These are phyloP conservation scores for Gymnocypris eckloni DNA, from an alignment of 2,797 vertebrate species.

Conservation along the genomic window DNA sequence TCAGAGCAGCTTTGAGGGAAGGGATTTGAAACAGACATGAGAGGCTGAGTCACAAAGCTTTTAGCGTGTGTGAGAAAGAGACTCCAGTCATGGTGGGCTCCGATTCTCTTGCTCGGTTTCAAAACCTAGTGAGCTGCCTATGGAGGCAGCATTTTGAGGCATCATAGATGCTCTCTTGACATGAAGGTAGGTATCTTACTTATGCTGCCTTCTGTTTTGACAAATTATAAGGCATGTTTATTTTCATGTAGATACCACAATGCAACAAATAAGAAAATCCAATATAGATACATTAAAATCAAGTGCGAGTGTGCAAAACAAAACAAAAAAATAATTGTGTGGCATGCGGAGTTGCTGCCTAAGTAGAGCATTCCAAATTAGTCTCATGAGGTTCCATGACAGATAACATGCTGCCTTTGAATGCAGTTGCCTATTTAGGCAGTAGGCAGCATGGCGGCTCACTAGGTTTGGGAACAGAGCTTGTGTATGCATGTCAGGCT, in stretches of 20 bases:
- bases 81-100: constrained; percentile 38
- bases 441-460: constrained; percentile 1
- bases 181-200: background rate
- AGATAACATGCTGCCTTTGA: constrained; percentile 9
- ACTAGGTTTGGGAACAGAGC: constrained; percentile 10
- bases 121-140: constrained; percentile 9
- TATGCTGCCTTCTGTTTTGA: constrained; percentile 9
- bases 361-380: constrained; percentile 12
- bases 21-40: constrained; percentile 47
- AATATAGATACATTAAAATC: constrained; percentile 3
- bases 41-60: constrained; percentile 53
- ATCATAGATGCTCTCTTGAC: background rate
- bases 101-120: constrained; percentile 26
- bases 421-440: constrained; percentile 10
- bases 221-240: background rate
- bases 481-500: constrained; percentile 39
- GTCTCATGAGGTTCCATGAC: constrained; percentile 1
- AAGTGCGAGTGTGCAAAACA: background rate
- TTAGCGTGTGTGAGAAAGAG: constrained; percentile 38
- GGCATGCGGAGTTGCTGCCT: background rate
- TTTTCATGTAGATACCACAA: background rate
- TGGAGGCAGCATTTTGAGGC: background rate
- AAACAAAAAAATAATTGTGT: background rate
- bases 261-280: background rate
- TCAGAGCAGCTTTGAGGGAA: constrained; percentile 45